Evolutionary conservation across 2,113 vertebrate species (phyloP).

Genomic region (Anoura caudifer): DNA sequence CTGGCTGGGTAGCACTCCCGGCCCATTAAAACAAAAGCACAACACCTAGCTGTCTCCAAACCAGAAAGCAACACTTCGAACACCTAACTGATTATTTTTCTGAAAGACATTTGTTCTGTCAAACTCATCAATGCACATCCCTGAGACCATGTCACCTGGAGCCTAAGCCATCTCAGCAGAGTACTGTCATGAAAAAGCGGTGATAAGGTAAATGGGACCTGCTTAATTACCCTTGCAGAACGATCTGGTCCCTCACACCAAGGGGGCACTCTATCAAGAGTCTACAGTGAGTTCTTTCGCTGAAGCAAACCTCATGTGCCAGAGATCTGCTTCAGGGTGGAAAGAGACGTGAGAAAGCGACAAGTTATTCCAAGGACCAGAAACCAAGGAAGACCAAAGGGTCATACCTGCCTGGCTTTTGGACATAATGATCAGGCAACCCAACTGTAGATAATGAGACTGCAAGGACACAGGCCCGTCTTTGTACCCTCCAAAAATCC

Average conservation of each 20-base stretch:
- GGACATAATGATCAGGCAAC: neutral
- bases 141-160: neutral
- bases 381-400: neutral
- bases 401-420: neutral
- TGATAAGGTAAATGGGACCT: neutral
- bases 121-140: neutral
- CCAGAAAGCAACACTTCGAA: neutral
- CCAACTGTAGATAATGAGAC: neutral
- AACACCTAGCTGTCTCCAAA: neutral
- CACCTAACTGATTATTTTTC: neutral
- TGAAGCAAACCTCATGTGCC: neutral
- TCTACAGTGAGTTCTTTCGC: neutral
- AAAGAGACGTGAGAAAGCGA: neutral
- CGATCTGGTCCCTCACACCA: neutral
- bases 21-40: neutral
- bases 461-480: neutral
- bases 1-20: neutral
- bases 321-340: neutral
- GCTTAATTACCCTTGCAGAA: neutral
- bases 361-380: neutral
- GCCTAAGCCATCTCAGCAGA: neutral
- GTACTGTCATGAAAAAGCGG: neutral
- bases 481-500: neutral
- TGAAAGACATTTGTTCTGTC: neutral
- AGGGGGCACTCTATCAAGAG: neutral